phyloP scores from a whole-genome alignment of 1,140 invertebrate genomes.

The Nymphalis io region DNA sequence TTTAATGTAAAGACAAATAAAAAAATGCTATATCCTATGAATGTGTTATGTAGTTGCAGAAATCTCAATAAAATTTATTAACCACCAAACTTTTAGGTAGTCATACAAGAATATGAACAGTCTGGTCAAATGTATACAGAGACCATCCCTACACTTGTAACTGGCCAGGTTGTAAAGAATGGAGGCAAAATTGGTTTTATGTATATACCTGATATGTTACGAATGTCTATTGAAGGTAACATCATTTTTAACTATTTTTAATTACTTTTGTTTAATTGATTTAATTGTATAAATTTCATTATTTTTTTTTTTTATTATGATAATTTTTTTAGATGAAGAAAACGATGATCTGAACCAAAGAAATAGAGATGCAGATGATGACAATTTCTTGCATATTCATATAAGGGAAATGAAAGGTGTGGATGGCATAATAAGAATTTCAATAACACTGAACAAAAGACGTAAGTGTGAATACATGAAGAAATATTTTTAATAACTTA shows the following conservation, averaged over 20 bases:
- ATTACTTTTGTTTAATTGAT: neutral
- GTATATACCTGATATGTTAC: slow-evolving; percentile 49
- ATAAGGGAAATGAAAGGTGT: slow-evolving; percentile 49
- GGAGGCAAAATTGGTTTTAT: slow-evolving; percentile 37
- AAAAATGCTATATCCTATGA: no score
- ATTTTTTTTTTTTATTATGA: neutral
- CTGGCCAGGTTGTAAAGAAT: slow-evolving; percentile 36
- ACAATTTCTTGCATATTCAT: slow-evolving; percentile 58
- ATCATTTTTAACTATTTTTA: neutral
- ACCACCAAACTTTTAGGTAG: slow-evolving; percentile 32
- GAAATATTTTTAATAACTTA: neutral
- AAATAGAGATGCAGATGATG: slow-evolving; percentile 34
- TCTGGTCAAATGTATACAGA: slow-evolving; percentile 33
- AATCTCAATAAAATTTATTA: no score
- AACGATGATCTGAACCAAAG: slow-evolving; percentile 13
- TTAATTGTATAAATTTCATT: neutral
- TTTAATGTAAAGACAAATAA: no score
- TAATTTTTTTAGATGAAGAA: neutral
- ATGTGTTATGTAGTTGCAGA: no score
- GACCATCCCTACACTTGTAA: slow-evolving; percentile 42
- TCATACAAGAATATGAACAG: slow-evolving; percentile 38
- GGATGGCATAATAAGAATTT: slow-evolving; percentile 49
- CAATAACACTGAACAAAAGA: slow-evolving; percentile 57
- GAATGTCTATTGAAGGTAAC: slow-evolving; percentile 42
- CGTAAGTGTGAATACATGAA: slow-evolving; percentile 44